These are phyloP conservation scores for Lamprologus sp. DNA, from an alignment of 2,113 vertebrate genomes.

Conservation along the genomic window DNA sequence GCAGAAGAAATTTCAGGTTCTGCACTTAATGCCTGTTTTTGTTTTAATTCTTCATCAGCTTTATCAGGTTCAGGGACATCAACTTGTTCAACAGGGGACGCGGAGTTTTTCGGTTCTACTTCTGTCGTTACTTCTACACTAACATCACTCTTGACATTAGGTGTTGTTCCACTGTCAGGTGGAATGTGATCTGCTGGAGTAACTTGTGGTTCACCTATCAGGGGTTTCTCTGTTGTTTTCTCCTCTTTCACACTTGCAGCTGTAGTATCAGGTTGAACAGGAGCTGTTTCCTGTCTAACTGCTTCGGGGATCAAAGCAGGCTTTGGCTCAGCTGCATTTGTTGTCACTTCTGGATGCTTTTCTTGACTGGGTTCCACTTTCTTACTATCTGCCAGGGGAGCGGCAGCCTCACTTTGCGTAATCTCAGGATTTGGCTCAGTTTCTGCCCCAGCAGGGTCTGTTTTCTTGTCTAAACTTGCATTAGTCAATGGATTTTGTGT, in stretches of 20 bases:
- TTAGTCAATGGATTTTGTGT: neutral
- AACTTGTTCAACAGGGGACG: neutral
- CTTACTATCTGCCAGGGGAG: neutral
- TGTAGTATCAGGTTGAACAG: neutral
- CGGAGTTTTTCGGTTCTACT: neutral
- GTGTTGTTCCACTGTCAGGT: neutral
- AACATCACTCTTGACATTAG: neutral
- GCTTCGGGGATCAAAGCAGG: neutral
- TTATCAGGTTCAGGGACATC: neutral
- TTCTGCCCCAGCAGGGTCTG: neutral
- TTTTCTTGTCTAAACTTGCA: conserved; percentile 24
- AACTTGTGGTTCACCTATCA: neutral
- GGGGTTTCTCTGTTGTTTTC: neutral
- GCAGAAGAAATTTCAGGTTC: neutral
- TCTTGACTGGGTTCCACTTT: conserved; percentile 6
- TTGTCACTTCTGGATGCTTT: conserved; percentile 13
- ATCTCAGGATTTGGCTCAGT: conserved; percentile 2
- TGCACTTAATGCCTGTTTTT: neutral
- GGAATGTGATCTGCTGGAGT: neutral
- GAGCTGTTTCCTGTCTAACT: neutral
- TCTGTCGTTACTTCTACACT: neutral
- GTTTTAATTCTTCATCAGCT: neutral
- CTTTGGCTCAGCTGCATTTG: neutral
- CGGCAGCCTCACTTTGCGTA: neutral
- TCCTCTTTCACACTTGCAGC: neutral